Evolutionary conservation across 1,140 invertebrate species (phyloP).

Genomic region (Agraylea sexmaculata): DNA sequence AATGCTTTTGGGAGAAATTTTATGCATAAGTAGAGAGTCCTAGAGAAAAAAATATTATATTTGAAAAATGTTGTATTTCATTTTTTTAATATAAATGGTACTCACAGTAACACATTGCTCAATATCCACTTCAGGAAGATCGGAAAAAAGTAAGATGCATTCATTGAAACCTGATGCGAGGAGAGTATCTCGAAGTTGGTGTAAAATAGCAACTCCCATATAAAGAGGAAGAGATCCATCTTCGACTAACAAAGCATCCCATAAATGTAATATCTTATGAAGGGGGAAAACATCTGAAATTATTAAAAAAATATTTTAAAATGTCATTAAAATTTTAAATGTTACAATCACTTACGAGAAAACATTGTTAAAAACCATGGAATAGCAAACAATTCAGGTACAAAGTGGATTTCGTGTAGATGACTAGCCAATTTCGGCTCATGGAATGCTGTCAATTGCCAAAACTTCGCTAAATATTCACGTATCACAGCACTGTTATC

Average conservation of each 20-base stretch:
- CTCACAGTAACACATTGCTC: constrained; percentile 69
- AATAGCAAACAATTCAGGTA: constrained; percentile 97
- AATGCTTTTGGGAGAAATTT: constrained; percentile 76
- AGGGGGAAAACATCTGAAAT: constrained; percentile 89
- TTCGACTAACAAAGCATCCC: constrained; percentile 92
- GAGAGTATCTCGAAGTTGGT: constrained; percentile 74
- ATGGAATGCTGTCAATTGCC: constrained; percentile 90
- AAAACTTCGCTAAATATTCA: constrained; percentile 95
- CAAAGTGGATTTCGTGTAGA: constrained; percentile 85
- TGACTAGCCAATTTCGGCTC: constrained; percentile 89
- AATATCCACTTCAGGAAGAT: constrained; percentile 96
- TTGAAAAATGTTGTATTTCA: neutral
- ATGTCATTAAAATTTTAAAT: neutral
- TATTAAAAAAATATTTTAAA: constrained; percentile 4
- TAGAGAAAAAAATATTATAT: constrained; percentile 17
- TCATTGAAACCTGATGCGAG: constrained; percentile 91
- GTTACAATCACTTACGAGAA: constrained; percentile 67
- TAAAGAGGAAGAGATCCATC: constrained; percentile 90
- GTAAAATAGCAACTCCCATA: constrained; percentile 87
- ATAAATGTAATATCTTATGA: constrained; percentile 95
- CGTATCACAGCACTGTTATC: constrained; percentile 96
- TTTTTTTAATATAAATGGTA: constrained; percentile 1
- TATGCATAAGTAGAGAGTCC: constrained; percentile 79
- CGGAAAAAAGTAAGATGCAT: constrained; percentile 92
- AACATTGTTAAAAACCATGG: constrained; percentile 99